A percentile compares a stretch with the other conserved stretches of the same genome.
These are phyloP conservation scores for human DNA, from an alignment of 2,113 vertebrate genomes.

Conservation along the genomic window GRCh38 chr3:47346001-47346500, in stretches of 20 bases:
- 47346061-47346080: background rate
- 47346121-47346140: background rate
- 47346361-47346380: background rate
- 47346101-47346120: background rate
- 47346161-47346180: background rate
- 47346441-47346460: background rate
- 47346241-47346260: background rate
- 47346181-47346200: background rate
- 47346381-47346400: background rate
- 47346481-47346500: background rate
- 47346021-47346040: background rate
- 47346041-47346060: background rate
- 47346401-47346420: background rate
- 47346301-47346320: background rate
- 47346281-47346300: background rate
- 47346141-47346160: background rate
- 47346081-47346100: background rate
- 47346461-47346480: background rate
- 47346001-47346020: background rate
- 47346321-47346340: background rate
- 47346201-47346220: background rate
- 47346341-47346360: background rate
- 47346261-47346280: background rate
- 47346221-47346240: background rate
- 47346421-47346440: background rate